Evolutionary conservation across 2,113 vertebrate species (phyloP).

Genomic region (Halichoeres trimaculatus): DNA sequence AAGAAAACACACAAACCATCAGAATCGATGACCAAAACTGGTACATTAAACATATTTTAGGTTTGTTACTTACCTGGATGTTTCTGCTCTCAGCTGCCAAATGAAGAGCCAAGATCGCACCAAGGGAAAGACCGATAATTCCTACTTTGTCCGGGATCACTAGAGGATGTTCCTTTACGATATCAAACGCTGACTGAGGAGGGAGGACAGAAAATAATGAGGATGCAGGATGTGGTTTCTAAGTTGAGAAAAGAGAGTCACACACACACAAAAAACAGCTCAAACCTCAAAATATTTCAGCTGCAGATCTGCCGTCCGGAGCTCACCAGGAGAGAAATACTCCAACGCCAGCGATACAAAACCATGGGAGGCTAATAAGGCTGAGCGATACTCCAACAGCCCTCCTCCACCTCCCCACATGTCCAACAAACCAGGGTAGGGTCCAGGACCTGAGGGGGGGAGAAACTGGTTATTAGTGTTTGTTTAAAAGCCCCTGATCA

Average conservation of each 20-base stretch:
- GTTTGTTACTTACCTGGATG: conserved; percentile 53
- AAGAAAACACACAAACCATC: neutral
- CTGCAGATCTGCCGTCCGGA: neutral
- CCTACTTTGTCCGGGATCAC: conserved; percentile 71
- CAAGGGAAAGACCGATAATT: conserved; percentile 77
- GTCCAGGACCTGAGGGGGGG: conserved; percentile 76
- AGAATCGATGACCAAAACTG: no score
- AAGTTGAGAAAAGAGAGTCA: no score
- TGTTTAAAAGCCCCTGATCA: no score
- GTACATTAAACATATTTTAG: neutral
- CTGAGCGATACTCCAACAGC: conserved; percentile 79
- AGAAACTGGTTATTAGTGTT: neutral
- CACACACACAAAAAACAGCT: neutral
- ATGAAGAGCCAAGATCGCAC: conserved; percentile 36
- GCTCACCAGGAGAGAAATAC: conserved; percentile 49
- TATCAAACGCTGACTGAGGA: conserved; percentile 70
- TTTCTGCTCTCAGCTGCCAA: conserved; percentile 60
- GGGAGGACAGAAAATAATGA: neutral
- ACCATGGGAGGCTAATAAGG: conserved; percentile 79
- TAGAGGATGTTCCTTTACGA: conserved; percentile 72
- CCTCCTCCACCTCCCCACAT: conserved; percentile 84
- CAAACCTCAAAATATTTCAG: conserved; percentile 76
- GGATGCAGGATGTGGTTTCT: neutral
- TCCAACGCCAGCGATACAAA: conserved; percentile 76
- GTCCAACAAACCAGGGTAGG: conserved; percentile 81